Evolutionary conservation across 1,140 invertebrate genomes (phyloP), one percentile per base, ranked within the genome.

Genomic region (Calephelis nemesis): DNA sequence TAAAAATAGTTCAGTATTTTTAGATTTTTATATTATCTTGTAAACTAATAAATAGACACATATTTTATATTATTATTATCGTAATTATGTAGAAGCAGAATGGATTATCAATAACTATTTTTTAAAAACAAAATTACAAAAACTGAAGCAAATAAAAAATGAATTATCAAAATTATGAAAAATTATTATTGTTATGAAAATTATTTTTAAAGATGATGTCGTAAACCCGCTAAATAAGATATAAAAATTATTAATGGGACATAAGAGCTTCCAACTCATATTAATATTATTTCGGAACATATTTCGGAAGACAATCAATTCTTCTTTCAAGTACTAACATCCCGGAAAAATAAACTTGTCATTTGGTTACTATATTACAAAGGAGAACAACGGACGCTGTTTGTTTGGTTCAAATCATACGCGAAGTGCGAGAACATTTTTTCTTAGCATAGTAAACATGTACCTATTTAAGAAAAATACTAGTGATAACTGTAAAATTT

Each of bases 261-360:
- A 54, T 54, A 39, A 54, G 52, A 54, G 15, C 19, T 54, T 54
- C 52, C 52, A 15, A 54, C 15, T 54, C 52, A 54, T 63, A 63
- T 63, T 63, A 63, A 63, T 63, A 45, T 47, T 47, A 63, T 63
- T 60, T 67, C 30, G 63, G 73, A 74, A 73, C 52, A 72, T 77
- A 70, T 74, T 74, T 60, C 69, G 60, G 69, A 68, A 70, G 65
- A 71, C 64, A 69, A 63, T 66, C 69, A 63, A 80, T 81, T 78
- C 68, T 75, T 75, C 72, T 75, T 71, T 78, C 74, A 76, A 73
- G 69, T 72, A 39, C 39, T 68, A 58, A 72, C 75, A 75, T 73
- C 68, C 76, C 73, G 76, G 76, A 81, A 73, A 75, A 76, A 78
- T 81, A 81, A 81, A 81, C 72, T 75, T 81, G 76, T 81, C 78